Base-by-base conservation (phyloP, 2,888 invertebrate genomes). In the Pinctada fucata region DNA sequence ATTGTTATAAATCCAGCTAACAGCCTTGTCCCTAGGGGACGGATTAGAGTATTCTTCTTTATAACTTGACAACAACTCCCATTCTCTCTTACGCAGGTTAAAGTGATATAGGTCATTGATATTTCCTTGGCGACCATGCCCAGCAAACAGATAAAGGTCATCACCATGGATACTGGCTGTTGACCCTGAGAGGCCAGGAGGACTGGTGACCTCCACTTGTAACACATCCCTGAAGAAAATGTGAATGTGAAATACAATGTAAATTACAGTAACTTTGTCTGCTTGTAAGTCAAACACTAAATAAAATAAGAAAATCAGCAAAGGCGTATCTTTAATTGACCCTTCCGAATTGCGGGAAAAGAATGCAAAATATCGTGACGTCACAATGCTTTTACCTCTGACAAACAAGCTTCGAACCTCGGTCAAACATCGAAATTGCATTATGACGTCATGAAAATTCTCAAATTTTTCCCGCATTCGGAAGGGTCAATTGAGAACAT, bases 81-180 rank as follows among this genome's bases (percentile, higher is more conserved):
- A 92, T 3, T 67, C 49, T 49, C 90, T 84, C 0, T 83, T 85
- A 3, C 80, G 81, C 3, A 92, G 79, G 80, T 92, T 85, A 16
- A 92, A 83, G 52, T 84, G 80, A 75, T 87, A 88, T 8, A 92
- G 78, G 2, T 81, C 79, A 80, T 90, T 91, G 3, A 84, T 86
- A 70, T 91, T 88, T 3, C 91, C 91, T 3, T 81, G 72, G 1
- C 84, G 83, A 8, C 84, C 86, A 81, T 89, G 88, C 3, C 93
- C 93, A 73, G 91, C 91, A 85, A 92, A 87, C 13, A 93, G 77
- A 79, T 91, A 92, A 66, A 86, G 63, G 65, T 90, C 80, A 72
- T 82, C 72, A 31, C 87, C 84, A 50, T 87, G 81, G 3, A 91
- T 74, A 72, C 88, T 87, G 31, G 88, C 90, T 16, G 86, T 82